Percentiles rank a stretch among this genome's conserved stretches.
These are phyloP conservation scores for Musca vetustissima DNA, from an alignment of 1,140 invertebrate species.

Conservation along the genomic window DNA sequence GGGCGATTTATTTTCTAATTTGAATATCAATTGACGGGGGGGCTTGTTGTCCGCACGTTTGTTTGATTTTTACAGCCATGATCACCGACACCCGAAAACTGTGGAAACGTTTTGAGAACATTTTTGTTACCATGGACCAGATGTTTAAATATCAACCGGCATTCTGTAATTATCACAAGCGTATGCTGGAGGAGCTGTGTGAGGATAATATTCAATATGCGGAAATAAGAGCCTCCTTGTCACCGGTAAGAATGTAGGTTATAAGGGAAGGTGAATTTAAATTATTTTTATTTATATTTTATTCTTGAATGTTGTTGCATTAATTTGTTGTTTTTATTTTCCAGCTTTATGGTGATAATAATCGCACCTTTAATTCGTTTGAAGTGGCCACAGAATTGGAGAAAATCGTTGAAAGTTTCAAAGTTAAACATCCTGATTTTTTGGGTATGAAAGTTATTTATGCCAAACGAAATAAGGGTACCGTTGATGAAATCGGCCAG, in stretches of 20 bases:
- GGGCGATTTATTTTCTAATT: too few species aligned
- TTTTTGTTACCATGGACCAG: slow-evolving; percentile 65
- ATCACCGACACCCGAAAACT: slow-evolving; percentile 49
- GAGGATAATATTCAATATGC: slow-evolving; percentile 81
- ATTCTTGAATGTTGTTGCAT: too few species aligned
- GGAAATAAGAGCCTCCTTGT: slow-evolving; percentile 65
- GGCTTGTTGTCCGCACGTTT: too few species aligned
- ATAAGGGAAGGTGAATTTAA: too few species aligned
- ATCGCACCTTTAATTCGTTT: slow-evolving; percentile 43
- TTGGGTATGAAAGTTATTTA: slow-evolving; percentile 70
- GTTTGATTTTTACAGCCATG: too few species aligned
- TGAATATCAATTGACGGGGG: too few species aligned
- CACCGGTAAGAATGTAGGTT: slow-evolving; percentile 35
- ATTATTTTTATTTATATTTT: too few species aligned
- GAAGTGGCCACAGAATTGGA: slow-evolving; percentile 51
- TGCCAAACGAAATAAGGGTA: slow-evolving; percentile 58
- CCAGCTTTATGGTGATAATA: slow-evolving; percentile 49
- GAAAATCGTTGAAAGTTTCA: slow-evolving; percentile 57
- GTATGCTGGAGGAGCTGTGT: slow-evolving; percentile 69
- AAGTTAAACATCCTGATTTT: slow-evolving; percentile 63
- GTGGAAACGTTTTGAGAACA: slow-evolving; percentile 66
- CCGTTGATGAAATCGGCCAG: slow-evolving; percentile 43
- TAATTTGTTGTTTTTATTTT: too few species aligned
- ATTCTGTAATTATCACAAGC: slow-evolving; percentile 71
- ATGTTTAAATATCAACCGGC: slow-evolving; percentile 73